A percentile compares a stretch with the other conserved stretches of the same genome.
Conservation (phyloP, 2,113 vertebrate species). For the Thermophis baileyi region DNA sequence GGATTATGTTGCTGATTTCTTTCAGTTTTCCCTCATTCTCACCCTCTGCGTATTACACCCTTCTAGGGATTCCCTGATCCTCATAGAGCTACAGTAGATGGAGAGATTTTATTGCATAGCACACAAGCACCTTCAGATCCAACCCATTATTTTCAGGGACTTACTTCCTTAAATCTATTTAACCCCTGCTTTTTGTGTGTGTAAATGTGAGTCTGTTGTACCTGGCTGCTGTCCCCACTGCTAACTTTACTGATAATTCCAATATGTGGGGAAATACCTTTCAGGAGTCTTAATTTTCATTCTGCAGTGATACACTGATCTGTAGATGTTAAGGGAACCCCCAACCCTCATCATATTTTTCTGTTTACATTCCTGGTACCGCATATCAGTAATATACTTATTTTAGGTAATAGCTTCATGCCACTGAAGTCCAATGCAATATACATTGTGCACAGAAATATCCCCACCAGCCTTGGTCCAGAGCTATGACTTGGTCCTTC, state of each 20-base stretch:
- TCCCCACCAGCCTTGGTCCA: background rate
- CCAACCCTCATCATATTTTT: slow-evolving; percentile 34
- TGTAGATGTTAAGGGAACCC: background rate
- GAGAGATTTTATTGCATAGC: background rate
- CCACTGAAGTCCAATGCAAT: slow-evolving; percentile 17
- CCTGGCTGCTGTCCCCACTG: background rate
- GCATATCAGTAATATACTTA: slow-evolving; percentile 44
- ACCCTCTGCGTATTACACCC: background rate
- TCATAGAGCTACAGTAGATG: background rate
- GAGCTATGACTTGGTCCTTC: background rate
- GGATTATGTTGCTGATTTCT: background rate
- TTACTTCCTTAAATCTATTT: background rate
- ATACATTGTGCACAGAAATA: background rate
- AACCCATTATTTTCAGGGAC: background rate
- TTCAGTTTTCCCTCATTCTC: background rate
- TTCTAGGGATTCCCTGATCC: background rate
- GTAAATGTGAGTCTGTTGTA: background rate
- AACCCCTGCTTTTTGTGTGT: background rate
- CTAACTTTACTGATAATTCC: background rate
- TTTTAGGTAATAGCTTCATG: slow-evolving; percentile 9
- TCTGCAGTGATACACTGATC: background rate
- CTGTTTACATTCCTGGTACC: slow-evolving; percentile 53
- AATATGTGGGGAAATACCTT: background rate
- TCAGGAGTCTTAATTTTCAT: background rate
- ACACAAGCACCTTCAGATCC: background rate